Conservation (phyloP, 2,888 invertebrate genomes). For the Orchestes rusci region DNA sequence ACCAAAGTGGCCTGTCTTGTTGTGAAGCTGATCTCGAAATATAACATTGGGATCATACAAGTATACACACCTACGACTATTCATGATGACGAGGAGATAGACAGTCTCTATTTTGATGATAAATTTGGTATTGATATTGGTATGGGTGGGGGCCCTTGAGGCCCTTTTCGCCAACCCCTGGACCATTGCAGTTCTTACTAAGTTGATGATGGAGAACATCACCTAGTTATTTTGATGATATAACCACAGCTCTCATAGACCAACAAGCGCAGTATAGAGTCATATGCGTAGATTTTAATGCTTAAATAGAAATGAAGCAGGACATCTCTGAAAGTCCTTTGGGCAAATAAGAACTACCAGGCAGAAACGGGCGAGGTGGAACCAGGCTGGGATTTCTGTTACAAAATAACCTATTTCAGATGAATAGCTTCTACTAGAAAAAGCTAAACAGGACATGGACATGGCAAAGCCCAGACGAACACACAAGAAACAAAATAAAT, state of each 20-base stretch:
- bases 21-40: background rate
- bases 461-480: background rate
- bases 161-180: no score
- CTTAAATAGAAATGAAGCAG: background rate
- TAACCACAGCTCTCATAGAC: background rate
- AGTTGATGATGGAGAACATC: no score
- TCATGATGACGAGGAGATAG: no score
- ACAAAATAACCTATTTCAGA: background rate
- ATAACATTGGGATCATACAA: no score
- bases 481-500: background rate
- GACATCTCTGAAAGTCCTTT: background rate
- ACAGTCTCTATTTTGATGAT: background rate
- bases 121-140: no score
- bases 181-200: no score
- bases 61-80: no score
- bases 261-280: slow-evolving; percentile 1
- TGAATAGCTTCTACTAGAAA: background rate
- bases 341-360: background rate
- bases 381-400: background rate
- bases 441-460: background rate
- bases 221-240: no score
- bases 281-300: background rate
- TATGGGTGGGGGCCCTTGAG: no score
- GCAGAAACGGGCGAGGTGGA: background rate
- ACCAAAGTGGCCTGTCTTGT: background rate